Base-by-base conservation (phyloP, 2,888 invertebrate species). In the Orthosia cruda region DNA sequence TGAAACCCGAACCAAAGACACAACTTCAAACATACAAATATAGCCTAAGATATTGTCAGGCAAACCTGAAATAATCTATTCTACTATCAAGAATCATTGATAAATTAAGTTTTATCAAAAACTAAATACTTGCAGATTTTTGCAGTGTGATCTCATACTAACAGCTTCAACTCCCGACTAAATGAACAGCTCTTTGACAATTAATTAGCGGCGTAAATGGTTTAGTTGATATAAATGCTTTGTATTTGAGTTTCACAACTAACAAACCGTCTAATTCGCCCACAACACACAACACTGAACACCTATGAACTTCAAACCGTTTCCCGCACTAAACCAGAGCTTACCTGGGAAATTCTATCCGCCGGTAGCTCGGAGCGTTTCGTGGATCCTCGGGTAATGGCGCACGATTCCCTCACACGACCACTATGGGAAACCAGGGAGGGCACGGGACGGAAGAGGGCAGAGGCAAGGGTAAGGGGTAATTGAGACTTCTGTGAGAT, bases 381-480 rank as follows among this genome's bases (percentile, higher is more conserved):
- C 95, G 95, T 95, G 95, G 89, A 79, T 84, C 80, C 76, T 80
- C 71, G 77, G 73, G 90, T 94, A 94, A 94, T 94, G 89, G 91
- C 88, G 88, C 94, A 93, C 93, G 94, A 92, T 81, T 88, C 84
- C 92, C 85, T 89, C 88, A 87, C 90, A 87, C 88, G 89, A 91
- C 84, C 86, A 90, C 91, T 94, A 95, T 95, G 95, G 95, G 95
- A 95, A 95, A 93, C 92, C 90, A 61, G 52, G 73, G 77, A 81
- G 57, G 62, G 57, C 66, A 18, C 26, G 64, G 65, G 15, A 57
- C 47, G 77, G 49, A 26, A 50, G 47, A 20, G 54, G 50, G 47
- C 12, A 54, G 63, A 73, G 61, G 73, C 40, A 88, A 63, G 62
- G 59, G 88, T 86, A 89, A 90, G 61, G 62, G 59, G 88, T 88